Evolutionary conservation across 2,888 invertebrate species (phyloP), one percentile per base, ranked within the genome.

Genomic region (Troilus luridus): DNA sequence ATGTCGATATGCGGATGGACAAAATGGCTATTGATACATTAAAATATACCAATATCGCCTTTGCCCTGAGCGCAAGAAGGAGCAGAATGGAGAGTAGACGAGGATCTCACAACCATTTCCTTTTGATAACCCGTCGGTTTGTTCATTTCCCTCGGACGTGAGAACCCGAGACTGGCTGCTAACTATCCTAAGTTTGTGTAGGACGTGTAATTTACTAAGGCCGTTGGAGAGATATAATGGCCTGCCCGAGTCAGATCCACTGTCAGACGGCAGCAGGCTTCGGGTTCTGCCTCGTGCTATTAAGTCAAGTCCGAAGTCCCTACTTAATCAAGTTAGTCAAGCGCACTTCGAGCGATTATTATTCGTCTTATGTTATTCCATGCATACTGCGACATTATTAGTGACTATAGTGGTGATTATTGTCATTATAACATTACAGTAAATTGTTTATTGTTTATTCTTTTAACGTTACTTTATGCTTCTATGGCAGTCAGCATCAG

Each of bases 191-290:
- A 88, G 88, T 88, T 88, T 88, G 88, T 41, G 21, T 7, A 17
- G 12, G 88, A 88, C 88, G 62, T 88, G 88, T 88, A 88, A 88
- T 88, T 88, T 88, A 88, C 62, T 54, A 64, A 8, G 1, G 88
- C 17, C 24, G 41, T 6, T 54, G 17, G 41, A 14, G 21, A 64
- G 7, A 19, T 64, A 21, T 88, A 88, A 88, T 88, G 27, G 88
- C 41, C 62, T 62, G 64, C 67, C 88, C 10, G 14, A 10, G 54
- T 56, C 81, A 85, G 72, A 60, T 24, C 88, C 88, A 27, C 88
- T 88, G 88, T 88, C 88, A 88, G 59, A 6, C 19, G n/a, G 88
- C 60, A 88, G 81, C 27, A 41, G 7, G 19, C 8, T 19, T 0
- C 41, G 17, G 14, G 17, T 77, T 19, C 72, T n/a, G 14, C 72